Conservation (phyloP, 1,140 invertebrate species). For the Rhopalosiphum maidis region DNA sequence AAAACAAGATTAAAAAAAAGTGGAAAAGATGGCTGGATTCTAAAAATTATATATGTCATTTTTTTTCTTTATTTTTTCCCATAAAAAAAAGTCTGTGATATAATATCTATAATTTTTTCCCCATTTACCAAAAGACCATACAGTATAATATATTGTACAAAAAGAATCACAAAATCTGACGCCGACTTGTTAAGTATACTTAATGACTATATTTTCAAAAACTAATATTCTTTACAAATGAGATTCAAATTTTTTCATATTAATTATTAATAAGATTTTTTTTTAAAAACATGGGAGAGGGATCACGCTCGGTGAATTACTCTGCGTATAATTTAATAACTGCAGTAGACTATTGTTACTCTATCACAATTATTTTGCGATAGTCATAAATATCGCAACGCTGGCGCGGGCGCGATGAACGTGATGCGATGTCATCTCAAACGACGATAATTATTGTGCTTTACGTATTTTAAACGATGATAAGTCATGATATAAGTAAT, state of each 20-base stretch:
- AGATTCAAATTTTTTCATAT: not conserved
- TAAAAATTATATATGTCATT: not conserved
- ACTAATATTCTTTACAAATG: not conserved
- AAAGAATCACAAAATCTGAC: not conserved
- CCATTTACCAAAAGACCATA: not conserved
- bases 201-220: no score
- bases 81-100: not conserved
- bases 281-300: not conserved
- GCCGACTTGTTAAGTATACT: no score
- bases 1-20: not conserved
- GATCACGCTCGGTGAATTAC: not conserved
- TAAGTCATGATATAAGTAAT: not conserved
- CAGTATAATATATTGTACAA: not conserved
- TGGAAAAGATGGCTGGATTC: not conserved
- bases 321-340: not conserved
- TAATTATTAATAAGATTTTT: not conserved
- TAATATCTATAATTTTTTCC: not conserved
- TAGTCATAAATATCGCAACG: not conserved
- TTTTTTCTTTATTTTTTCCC: not conserved
- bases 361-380: not conserved
- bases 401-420: not conserved
- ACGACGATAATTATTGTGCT: not conserved
- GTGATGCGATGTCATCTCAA: not conserved
- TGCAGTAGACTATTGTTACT: not conserved
- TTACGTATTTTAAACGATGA: not conserved